Conservation (phyloP, 2,113 vertebrate genomes). For the Pedetes capensis region DNA sequence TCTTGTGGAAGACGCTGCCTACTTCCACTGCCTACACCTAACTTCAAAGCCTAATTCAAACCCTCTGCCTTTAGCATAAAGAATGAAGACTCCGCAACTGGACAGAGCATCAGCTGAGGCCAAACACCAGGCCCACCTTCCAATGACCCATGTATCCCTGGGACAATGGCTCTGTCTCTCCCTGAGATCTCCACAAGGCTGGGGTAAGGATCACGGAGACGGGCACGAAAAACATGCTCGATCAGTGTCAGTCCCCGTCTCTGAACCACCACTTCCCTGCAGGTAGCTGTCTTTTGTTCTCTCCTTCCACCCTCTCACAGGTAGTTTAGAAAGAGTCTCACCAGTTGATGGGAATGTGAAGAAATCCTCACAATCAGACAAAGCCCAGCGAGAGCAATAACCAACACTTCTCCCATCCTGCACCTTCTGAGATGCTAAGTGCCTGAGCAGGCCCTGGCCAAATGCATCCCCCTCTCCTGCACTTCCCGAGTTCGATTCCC, state of each 20-base stretch:
- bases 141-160: neutral
- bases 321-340: neutral
- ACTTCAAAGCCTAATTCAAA: neutral
- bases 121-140: neutral
- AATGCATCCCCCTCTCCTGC: neutral
- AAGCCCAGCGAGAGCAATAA: neutral
- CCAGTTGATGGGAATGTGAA: neutral
- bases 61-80: neutral
- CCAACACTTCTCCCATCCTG: neutral
- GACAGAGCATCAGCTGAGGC: neutral
- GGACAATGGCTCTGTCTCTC: neutral
- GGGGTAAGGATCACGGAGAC: neutral
- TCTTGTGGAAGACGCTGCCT: neutral
- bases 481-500: neutral
- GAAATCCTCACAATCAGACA: neutral
- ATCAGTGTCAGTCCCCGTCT: neutral
- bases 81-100: neutral
- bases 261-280: neutral
- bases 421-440: too few relatives aligned
- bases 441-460: neutral
- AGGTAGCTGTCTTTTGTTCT: too few relatives aligned
- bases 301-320: neutral
- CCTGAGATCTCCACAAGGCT: neutral
- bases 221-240: neutral
- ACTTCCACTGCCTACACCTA: neutral